Base-by-base conservation (phyloP, 1,140 invertebrate genomes). In the Zaprionus kolodkinae region DNA sequence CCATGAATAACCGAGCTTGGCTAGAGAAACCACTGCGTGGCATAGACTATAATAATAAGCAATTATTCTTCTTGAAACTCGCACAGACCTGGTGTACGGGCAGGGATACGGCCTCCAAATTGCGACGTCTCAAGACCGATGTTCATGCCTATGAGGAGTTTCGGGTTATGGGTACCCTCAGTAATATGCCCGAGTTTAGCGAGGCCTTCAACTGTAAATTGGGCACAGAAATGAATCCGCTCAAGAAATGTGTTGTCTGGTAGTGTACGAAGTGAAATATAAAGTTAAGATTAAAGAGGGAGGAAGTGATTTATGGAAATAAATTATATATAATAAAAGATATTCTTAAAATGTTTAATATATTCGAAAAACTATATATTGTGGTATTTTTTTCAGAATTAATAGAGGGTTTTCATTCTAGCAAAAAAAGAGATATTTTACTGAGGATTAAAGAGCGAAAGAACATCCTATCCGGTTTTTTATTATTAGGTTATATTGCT, bases 141-240 rank as follows among this genome's bases (percentile, higher is more conserved):
- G 78, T 76, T 0, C 91, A 92, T 60, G 85, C 91, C 57, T 81
- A 94, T 38, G 90, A 94, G 4, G 94, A 92, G 72, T 95, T 93
- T 78, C 93, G 95, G 62, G 95, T 96, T 0, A 94, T 95, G 60
- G 95, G 96, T 10, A 95, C 95, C 0, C 91, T 96, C 15, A 94
- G 95, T 2, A 96, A 96, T 79, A 94, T 95, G 76, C 83, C 93
- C 12, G 95, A 95, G 65, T 96, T 96, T 89, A 93, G 94, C 9
- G 84, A 94, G 76, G 94, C 95, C 60, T 96, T 95, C 87, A 93
- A 94, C 3, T 96, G 96, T 81, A 93, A 93, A 5, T 68, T 87
- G 30, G 94, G 94, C n/a, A 93, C 93, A 1, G 91, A 92, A n/a
- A 95, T 96, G 95, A 96, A 96, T 93, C 95, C 96, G 1, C 68